Conservation (phyloP, 2,113 vertebrate species). For the Bothrops jararaca region DNA sequence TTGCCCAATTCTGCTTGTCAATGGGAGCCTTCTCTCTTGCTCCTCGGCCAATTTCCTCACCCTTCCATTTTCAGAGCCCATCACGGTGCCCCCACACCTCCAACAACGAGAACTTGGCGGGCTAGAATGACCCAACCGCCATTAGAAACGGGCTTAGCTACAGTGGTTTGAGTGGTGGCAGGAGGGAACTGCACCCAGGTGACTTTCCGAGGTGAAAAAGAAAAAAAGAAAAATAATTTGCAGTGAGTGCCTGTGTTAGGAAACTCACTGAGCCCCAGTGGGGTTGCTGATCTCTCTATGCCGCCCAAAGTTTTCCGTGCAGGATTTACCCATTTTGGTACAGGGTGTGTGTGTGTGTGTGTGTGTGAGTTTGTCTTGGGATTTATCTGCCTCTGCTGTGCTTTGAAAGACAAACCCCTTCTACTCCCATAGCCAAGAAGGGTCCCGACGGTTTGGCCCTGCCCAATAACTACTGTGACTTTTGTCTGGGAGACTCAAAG, state of each 20-base stretch:
- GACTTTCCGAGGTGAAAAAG: background rate
- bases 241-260: background rate
- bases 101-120: too few relatives aligned
- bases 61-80: too few relatives aligned
- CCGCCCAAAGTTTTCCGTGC: background rate
- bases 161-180: background rate
- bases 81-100: background rate
- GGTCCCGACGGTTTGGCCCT: constrained; percentile 88
- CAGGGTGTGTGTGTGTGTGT: too few relatives aligned
- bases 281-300: background rate
- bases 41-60: background rate
- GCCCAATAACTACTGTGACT: constrained; percentile 97
- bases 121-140: background rate
- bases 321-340: background rate
- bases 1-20: background rate
- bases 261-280: background rate
- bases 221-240: background rate
- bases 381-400: background rate
- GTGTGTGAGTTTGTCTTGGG: too few relatives aligned
- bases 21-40: rapidly evolving
- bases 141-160: background rate
- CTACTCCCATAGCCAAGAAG: constrained; percentile 79
- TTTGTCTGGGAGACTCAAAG: constrained; percentile 93
- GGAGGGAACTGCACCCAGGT: background rate
- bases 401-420: background rate